phyloP scores from a whole-genome alignment of 37 sponge, comb jelly and placozoan genomes.

The Mnemiopsis leidyi region DNA sequence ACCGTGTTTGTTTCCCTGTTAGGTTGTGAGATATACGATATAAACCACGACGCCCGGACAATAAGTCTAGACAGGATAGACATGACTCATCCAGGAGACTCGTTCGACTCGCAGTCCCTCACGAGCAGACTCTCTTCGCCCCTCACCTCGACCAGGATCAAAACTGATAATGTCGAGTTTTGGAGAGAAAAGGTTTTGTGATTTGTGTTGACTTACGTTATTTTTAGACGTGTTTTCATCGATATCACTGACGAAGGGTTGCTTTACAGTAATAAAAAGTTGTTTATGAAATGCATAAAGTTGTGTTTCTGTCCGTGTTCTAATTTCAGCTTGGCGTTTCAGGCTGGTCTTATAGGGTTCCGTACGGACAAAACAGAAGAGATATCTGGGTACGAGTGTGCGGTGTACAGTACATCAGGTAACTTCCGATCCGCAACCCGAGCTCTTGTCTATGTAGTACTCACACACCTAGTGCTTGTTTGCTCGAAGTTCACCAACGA shows the following conservation, averaged over 20 bases:
- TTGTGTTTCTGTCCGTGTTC: too few relatives aligned
- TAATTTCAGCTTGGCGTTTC: too few relatives aligned
- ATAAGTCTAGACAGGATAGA: background rate
- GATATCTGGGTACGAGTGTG: slow-evolving; percentile 66
- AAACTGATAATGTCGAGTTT: slow-evolving; percentile 43
- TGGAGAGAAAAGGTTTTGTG: slow-evolving; percentile 57
- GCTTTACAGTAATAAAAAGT: too few relatives aligned
- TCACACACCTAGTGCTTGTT: too few relatives aligned
- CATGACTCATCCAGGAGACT: slow-evolving; percentile 18
- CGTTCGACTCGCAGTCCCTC: background rate
- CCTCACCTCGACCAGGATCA: slow-evolving; percentile 31
- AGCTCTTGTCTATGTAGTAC: too few relatives aligned
- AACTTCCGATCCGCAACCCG: too few relatives aligned
- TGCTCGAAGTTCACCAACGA: too few relatives aligned
- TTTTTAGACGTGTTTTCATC: too few relatives aligned
- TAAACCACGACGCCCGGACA: slow-evolving; percentile 24
- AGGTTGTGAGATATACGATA: slow-evolving; percentile 51
- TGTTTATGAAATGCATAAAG: too few relatives aligned
- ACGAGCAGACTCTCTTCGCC: background rate
- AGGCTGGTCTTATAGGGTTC: slow-evolving; percentile 72
- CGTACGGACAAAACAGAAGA: slow-evolving; percentile 77
- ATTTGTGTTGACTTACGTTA: too few relatives aligned
- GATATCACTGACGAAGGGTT: too few relatives aligned
- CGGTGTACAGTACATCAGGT: slow-evolving; percentile 41
- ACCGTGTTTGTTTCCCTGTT: background rate